Evolutionary conservation across 2,888 invertebrate species (phyloP).

Genomic region (Dicycla oo): DNA sequence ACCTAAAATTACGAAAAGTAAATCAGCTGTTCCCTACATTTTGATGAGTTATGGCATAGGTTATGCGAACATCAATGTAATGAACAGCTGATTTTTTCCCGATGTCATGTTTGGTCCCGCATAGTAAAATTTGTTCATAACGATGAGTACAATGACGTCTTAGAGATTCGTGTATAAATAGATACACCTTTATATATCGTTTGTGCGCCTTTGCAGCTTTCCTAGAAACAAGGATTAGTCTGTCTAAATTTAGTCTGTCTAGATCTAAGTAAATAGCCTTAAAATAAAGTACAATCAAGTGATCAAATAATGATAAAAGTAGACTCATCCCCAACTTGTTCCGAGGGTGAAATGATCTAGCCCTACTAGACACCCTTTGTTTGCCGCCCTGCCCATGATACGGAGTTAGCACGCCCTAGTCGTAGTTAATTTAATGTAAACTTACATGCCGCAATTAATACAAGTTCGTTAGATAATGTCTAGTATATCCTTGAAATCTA

Average conservation of each 20-base stretch:
- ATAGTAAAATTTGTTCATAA: too few relatives aligned
- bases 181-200: too few relatives aligned
- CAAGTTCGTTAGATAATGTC: neutral
- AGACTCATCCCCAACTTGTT: constrained; percentile 18
- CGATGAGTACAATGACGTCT: too few relatives aligned
- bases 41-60: too few relatives aligned
- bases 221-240: neutral
- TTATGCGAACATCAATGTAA: too few relatives aligned
- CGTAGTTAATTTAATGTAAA: constrained; percentile 29
- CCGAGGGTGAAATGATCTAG: constrained; percentile 44
- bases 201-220: neutral
- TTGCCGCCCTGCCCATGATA: constrained; percentile 44
- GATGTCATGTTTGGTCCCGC: too few relatives aligned
- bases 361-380: constrained; percentile 46
- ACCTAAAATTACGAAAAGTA: too few relatives aligned
- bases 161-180: too few relatives aligned
- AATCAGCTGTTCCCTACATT: too few relatives aligned
- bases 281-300: neutral
- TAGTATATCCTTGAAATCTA: neutral
- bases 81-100: too few relatives aligned
- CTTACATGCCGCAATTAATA: constrained; percentile 28
- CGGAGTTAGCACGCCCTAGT: constrained; percentile 36
- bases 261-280: neutral
- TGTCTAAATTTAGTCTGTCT: neutral
- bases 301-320: constrained; percentile 25